Conservation (phyloP, 2,888 invertebrate genomes). For the Mesodorylaimus sp. region DNA sequence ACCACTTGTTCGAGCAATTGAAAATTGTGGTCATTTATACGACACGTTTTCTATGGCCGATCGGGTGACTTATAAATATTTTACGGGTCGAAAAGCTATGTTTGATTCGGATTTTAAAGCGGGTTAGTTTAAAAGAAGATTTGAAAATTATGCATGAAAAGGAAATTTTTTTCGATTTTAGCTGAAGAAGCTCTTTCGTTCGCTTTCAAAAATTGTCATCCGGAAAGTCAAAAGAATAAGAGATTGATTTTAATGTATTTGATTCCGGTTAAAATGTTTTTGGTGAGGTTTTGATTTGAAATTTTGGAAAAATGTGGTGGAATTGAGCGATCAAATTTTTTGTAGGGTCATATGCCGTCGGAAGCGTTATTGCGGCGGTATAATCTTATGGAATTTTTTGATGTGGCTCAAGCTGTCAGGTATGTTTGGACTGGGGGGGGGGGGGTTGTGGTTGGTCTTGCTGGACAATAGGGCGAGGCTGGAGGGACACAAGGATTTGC, state of each 20-base stretch:
- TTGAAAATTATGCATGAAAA: neutral
- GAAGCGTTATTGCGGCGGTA: constrained; percentile 61
- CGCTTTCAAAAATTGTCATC: constrained; percentile 75
- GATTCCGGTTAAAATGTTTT: constrained; percentile 85
- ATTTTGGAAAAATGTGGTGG: constrained; percentile 1
- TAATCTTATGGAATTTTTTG: constrained; percentile 70
- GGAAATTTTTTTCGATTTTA: constrained; percentile 25
- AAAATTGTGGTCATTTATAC: constrained; percentile 61
- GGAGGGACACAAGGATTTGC: too few relatives aligned
- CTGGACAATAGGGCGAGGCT: too few relatives aligned
- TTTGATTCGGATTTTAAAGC: constrained; percentile 86
- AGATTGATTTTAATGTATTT: constrained; percentile 77
- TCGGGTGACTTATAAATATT: constrained; percentile 82
- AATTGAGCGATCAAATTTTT: neutral
- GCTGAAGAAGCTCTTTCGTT: constrained; percentile 80
- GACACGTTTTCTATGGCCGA: constrained; percentile 75
- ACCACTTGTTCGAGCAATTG: constrained; percentile 86
- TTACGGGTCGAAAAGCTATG: constrained; percentile 91
- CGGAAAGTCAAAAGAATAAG: constrained; percentile 63
- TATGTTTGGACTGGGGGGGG: constrained; percentile 17
- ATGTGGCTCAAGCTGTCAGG: constrained; percentile 66
- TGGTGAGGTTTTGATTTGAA: constrained; percentile 35
- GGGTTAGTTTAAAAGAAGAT: constrained; percentile 33
- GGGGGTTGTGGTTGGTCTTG: too few relatives aligned
- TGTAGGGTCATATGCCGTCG: constrained; percentile 72